Percentiles rank a stretch among this genome's conserved stretches.
Evolutionary conservation across 2,113 vertebrate species (phyloP).

Genomic region (Trachemys scripta): DNA sequence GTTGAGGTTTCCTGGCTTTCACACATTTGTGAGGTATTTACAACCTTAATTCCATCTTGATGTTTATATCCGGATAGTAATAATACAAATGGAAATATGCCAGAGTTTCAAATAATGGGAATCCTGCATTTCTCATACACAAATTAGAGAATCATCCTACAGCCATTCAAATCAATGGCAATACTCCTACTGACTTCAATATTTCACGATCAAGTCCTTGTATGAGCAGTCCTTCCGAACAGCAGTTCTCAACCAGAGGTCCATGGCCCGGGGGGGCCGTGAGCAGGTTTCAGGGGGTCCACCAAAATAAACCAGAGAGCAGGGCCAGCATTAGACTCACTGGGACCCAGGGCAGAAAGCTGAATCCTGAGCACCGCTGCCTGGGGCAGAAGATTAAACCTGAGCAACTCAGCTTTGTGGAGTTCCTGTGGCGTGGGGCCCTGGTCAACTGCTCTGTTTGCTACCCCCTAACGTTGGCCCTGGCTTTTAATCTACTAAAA

Average conservation of each 20-base stretch:
- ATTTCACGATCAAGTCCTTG: background rate
- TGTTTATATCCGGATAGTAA: background rate
- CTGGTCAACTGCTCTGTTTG: too few species aligned
- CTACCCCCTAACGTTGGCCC: too few species aligned
- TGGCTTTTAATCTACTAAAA: too few species aligned
- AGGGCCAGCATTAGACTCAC: too few species aligned
- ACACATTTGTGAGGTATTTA: background rate
- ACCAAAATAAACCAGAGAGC: too few species aligned
- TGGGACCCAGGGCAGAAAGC: too few species aligned
- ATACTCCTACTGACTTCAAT: background rate
- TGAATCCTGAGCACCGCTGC: too few species aligned
- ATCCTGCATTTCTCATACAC: background rate
- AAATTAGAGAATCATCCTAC: background rate
- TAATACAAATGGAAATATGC: background rate
- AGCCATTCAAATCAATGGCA: background rate
- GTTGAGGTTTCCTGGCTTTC: background rate
- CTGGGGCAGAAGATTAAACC: too few species aligned
- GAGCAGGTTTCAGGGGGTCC: too few species aligned
- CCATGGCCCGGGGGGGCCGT: too few species aligned
- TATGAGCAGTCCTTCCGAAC: background rate
- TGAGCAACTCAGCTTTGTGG: too few species aligned
- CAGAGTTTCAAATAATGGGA: background rate
- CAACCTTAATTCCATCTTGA: background rate
- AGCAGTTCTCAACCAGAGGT: background rate
- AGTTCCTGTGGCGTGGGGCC: too few species aligned